These are phyloP conservation scores for Exephanes ischioxanthus DNA, from an alignment of 2,888 invertebrate species.

Conservation along the genomic window DNA sequence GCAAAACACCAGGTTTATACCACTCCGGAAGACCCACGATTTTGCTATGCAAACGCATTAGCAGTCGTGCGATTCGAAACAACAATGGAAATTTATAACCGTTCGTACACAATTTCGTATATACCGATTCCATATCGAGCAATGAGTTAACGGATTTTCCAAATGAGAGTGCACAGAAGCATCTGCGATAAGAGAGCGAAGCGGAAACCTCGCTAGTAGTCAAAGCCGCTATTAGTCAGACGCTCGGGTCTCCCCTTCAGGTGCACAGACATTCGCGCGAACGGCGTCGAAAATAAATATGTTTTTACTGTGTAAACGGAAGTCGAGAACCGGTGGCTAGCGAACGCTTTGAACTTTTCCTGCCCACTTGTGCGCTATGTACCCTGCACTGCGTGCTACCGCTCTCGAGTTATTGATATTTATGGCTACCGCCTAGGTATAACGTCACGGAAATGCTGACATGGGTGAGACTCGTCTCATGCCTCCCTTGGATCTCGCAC, in stretches of 20 bases:
- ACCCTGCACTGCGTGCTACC: background rate
- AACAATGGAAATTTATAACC: background rate
- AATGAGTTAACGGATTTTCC: background rate
- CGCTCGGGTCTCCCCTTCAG: background rate
- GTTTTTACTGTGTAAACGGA: slow-evolving; percentile 1
- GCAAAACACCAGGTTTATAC: background rate
- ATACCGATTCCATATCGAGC: background rate
- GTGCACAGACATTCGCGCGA: background rate
- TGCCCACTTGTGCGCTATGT: slow-evolving; percentile 17
- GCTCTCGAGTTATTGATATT: slow-evolving; percentile 59
- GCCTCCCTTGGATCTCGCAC: slow-evolving; percentile 37
- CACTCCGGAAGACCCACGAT: background rate
- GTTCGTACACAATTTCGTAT: background rate
- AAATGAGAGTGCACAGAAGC: background rate
- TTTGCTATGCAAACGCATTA: background rate
- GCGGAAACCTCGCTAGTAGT: background rate
- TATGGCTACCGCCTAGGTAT: slow-evolving; percentile 39
- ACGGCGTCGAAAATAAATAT: slow-evolving; percentile 6
- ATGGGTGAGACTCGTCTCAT: slow-evolving; percentile 43
- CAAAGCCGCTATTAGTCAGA: background rate
- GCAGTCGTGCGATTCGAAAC: background rate
- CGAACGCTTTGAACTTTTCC: slow-evolving; percentile 37
- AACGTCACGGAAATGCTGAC: slow-evolving; percentile 43
- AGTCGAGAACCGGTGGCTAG: background rate
- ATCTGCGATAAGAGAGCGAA: background rate